Evolutionary conservation across 2,113 vertebrate genomes (phyloP), one percentile per base, ranked within the genome.

Genomic region (Dromaius novaehollandiae): DNA sequence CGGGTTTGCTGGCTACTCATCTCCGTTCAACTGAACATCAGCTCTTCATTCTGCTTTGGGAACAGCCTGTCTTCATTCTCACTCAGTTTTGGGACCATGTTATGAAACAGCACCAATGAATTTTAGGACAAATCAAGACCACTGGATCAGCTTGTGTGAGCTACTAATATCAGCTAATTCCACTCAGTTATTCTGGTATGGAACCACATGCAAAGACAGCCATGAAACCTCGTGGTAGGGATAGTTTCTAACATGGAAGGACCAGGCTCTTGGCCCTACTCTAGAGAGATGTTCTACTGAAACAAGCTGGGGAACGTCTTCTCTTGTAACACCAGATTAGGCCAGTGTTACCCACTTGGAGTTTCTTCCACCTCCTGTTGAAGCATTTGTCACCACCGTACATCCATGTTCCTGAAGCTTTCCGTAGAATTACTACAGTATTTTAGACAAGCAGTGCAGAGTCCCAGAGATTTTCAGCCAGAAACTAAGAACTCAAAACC

Each of bases 21-120:
- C 50, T 88, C 46, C 25, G 12, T 30, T 66, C 82, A 93, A 81
- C 74, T 89, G 66, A 94, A 68, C 0, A 15, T 81, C 74, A 82
- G 74, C 65, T 79, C 80, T 96, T 96, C 93, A 82, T 87, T 87
- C 69, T 86, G 77, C 28, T 73, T 25, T 44, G 48, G 69, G 77
- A 95, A 88, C 83, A 89, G 83, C 13, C 46, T 89, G 80, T 71
- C 61, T 84, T 76, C 66, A 48, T 51, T 63, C 34, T 69, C 53
- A 36, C 73, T 90, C 24, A 4, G 69, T 55, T 93, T 86, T 44
- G 82, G 16, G 83, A 28, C 28, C 32, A 74, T 70, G 40, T 80
- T 91, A 53, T 58, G 82, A 89, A 91, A 93, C 28, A 87, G 61
- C 64, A 83, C 11, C 19, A 21, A 61, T 38, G n/a, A 89, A 79